Base-by-base conservation (phyloP, 2,888 invertebrate species). In the Conistra vaccinii region DNA sequence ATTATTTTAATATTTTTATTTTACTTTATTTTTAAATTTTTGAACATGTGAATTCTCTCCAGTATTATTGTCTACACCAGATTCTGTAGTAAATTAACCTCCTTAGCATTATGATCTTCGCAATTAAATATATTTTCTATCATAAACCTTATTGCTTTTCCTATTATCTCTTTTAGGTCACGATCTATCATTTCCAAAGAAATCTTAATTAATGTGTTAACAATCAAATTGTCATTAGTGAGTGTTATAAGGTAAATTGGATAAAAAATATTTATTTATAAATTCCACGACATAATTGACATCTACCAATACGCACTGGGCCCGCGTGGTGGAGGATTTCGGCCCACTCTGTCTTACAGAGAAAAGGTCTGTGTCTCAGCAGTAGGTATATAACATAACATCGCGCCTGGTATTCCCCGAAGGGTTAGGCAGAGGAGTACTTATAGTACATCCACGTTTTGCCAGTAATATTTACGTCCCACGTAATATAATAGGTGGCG, bases 111-210 rank as follows among this genome's bases (percentile, higher is more conserved):
- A 83, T 77, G 73, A 77, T 77, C 55, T 51, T 55, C 10, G 61
- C 39, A 70, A 68, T 76, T 76, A 73, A 73, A 71, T 48, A 42
- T 55, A n/a, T 81, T 81, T 79, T 84, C 80, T 71, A 73, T 65
- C 48, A 14, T 76, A 60, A 68, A 17, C 48, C 42, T 88, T 78
- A 88, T 84, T 87, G 71, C 73, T 83, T 83, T 82, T 85, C 48
- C 76, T 69, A 86, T 88, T 88, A 88, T 77, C 62, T 60, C 4
- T 87, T 80, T 65, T 76, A 73, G 83, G 86, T 87, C 86, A 88
- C 62, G 73, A 66, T 68, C 32, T 23, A 71, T 80, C n/a, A 80
- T 85, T 81, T 81, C 81, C 67, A 60, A 83, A 83, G 78, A 87
- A 84, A 88, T 80, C 69, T 53, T 62, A 58, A 73, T 69, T 69